Conservation (phyloP, 1,140 invertebrate species). For the Tribolium madens region DNA sequence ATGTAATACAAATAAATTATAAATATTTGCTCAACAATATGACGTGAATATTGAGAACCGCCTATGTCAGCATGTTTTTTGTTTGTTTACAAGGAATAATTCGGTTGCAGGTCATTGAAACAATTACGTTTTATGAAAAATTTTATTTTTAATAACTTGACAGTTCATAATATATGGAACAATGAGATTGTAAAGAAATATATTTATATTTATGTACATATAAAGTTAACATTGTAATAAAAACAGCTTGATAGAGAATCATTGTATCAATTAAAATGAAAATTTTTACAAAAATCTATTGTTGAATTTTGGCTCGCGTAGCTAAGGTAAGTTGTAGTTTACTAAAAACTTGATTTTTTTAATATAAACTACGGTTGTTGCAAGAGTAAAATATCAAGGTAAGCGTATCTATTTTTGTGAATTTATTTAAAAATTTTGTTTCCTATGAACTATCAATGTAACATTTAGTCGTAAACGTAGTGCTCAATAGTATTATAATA, state of each 20-base stretch:
- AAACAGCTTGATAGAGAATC: slow-evolving; percentile 35
- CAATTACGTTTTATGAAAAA: slow-evolving; percentile 19
- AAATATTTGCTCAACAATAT: no score
- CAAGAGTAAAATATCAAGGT: slow-evolving; percentile 7
- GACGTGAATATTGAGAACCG: no score
- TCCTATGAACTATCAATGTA: slow-evolving; percentile 15
- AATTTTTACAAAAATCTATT: slow-evolving; percentile 31
- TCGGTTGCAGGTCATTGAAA: not conserved
- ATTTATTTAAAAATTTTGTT: not conserved
- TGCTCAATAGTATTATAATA: slow-evolving; percentile 16
- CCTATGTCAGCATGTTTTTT: no score
- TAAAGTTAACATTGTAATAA: slow-evolving; percentile 37
- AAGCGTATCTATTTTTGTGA: slow-evolving; percentile 30
- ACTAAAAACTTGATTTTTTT: no score
- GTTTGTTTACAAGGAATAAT: no score
- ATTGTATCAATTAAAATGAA: slow-evolving; percentile 11
- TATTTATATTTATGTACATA: slow-evolving; percentile 37
- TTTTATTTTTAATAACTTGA: slow-evolving; percentile 35
- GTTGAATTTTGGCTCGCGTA: slow-evolving; percentile 28
- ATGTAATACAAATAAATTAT: no score
- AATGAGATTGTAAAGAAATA: slow-evolving; percentile 45
- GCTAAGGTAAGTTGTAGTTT: slow-evolving; percentile 17
- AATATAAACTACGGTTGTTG: not conserved
- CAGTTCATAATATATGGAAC: slow-evolving; percentile 29
- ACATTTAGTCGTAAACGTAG: slow-evolving; percentile 9